Percentiles rank a stretch among this genome's conserved stretches.
phyloP scores from a whole-genome alignment of 1,140 invertebrate genomes.

The Thaumatotibia leucotreta region DNA sequence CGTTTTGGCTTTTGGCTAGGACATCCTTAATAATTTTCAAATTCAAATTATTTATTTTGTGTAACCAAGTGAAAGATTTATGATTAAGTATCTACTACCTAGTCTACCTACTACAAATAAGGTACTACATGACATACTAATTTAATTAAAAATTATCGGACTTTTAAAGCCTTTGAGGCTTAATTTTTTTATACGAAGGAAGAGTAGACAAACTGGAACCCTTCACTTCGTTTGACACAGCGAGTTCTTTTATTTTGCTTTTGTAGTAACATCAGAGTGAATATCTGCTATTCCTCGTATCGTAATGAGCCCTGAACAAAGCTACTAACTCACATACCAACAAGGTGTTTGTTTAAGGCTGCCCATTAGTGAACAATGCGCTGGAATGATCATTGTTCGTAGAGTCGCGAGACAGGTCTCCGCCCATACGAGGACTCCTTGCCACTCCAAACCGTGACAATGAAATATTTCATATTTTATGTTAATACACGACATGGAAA shows the following conservation, averaged over 20 bases:
- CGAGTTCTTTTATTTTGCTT: not conserved
- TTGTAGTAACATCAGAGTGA: not conserved
- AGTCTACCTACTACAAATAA: too few relatives aligned
- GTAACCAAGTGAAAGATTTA: too few relatives aligned
- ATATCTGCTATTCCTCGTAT: not conserved
- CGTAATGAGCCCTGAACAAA: not conserved
- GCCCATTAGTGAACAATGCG: constrained; percentile 7
- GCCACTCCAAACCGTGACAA: constrained; percentile 8
- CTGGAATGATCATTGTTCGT: constrained; percentile 13
- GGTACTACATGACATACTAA: too few relatives aligned
- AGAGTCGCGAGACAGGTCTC: not conserved
- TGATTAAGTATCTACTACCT: too few relatives aligned
- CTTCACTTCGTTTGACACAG: too few relatives aligned
- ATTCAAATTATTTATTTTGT: too few relatives aligned
- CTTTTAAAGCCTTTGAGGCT: too few relatives aligned
- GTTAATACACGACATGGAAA: constrained; percentile 2
- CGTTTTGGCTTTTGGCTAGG: too few relatives aligned
- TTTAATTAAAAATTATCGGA: too few relatives aligned
- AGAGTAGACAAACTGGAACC: too few relatives aligned
- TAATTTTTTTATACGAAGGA: too few relatives aligned
- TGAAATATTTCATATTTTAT: constrained; percentile 14
- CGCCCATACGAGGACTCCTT: constrained; percentile 11
- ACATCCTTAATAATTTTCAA: too few relatives aligned
- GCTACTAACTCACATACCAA: constrained; percentile 10
- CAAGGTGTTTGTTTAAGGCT: constrained; percentile 11